Evolutionary conservation across 2,113 vertebrate species (phyloP).

Genomic region (Bufo gargarizans): DNA sequence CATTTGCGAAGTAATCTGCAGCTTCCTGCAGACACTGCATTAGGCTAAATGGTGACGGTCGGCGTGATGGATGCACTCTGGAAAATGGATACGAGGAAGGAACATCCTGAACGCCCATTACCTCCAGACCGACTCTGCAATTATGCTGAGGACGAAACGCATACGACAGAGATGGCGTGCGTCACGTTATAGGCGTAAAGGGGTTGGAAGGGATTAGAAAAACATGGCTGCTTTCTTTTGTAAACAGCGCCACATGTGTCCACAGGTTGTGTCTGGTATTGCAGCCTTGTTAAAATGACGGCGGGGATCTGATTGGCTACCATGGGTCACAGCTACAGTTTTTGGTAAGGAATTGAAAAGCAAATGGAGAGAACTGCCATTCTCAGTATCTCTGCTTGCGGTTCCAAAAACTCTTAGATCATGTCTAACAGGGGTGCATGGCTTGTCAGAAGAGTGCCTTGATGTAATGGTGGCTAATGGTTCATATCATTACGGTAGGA

Average conservation of each 20-base stretch:
- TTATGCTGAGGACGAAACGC: not conserved
- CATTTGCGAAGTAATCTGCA: slow-evolving; percentile 16
- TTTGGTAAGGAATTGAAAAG: no score
- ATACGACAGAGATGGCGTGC: not conserved
- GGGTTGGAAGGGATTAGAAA: not conserved
- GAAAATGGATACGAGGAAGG: slow-evolving; percentile 20
- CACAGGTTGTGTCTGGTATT: not conserved
- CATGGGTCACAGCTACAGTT: no score
- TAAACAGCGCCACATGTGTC: not conserved
- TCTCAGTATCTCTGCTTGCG: no score
- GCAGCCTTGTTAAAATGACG: not conserved
- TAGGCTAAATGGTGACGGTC: slow-evolving; percentile 13
- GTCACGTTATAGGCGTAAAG: not conserved
- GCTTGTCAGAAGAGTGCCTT: no score
- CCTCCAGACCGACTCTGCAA: not conserved
- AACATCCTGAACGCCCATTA: slow-evolving; percentile 6
- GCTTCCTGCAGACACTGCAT: slow-evolving; percentile 33
- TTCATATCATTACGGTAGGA: no score
- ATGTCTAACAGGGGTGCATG: no score
- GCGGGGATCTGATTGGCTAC: no score
- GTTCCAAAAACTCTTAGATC: no score
- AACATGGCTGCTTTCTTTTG: not conserved
- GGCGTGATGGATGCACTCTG: slow-evolving; percentile 6
- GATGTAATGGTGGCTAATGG: no score
- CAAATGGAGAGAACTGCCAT: no score